phyloP scores from a whole-genome alignment of 2,797 vertebrate genomes.

The Telmatherina bonti region DNA sequence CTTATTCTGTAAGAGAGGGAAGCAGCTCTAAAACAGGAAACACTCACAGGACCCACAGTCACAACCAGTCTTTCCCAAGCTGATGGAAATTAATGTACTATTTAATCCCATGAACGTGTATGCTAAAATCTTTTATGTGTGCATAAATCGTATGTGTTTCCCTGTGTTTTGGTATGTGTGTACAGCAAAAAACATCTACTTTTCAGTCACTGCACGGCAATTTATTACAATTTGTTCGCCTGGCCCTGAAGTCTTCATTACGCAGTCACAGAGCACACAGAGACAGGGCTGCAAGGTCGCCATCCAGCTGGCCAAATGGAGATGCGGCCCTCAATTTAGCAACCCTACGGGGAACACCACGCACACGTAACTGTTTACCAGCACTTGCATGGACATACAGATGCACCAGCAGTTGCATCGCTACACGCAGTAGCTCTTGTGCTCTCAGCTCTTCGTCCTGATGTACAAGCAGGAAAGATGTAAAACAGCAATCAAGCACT shows the following conservation, averaged over 20 bases:
- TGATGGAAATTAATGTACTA: conserved; percentile 78
- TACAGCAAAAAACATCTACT: conserved; percentile 55
- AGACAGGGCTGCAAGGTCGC: conserved; percentile 74
- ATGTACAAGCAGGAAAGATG: conserved; percentile 10
- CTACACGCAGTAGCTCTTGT: neutral
- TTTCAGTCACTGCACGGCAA: conserved; percentile 73
- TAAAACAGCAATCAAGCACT: conserved; percentile 35
- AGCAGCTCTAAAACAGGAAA: conserved; percentile 50
- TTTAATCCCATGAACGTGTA: conserved; percentile 50
- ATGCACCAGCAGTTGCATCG: neutral
- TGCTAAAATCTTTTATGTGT: conserved; percentile 16
- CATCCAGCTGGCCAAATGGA: conserved; percentile 67
- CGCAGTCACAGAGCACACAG: conserved; percentile 56
- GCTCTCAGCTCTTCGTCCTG: conserved; percentile 3
- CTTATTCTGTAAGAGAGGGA: conserved; percentile 41
- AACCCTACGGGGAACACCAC: conserved; percentile 57
- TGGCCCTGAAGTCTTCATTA: conserved; percentile 85
- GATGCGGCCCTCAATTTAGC: conserved; percentile 63
- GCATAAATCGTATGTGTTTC: conserved; percentile 8
- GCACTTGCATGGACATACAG: conserved; percentile 28
- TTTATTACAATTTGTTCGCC: conserved; percentile 83
- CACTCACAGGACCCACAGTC: conserved; percentile 54
- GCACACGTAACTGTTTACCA: conserved; percentile 13
- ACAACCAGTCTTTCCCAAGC: conserved; percentile 50
- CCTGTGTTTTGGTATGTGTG: neutral